Evolutionary conservation across 2,797 vertebrate genomes (phyloP).

Genomic region (Poeciliopsis turneri): DNA sequence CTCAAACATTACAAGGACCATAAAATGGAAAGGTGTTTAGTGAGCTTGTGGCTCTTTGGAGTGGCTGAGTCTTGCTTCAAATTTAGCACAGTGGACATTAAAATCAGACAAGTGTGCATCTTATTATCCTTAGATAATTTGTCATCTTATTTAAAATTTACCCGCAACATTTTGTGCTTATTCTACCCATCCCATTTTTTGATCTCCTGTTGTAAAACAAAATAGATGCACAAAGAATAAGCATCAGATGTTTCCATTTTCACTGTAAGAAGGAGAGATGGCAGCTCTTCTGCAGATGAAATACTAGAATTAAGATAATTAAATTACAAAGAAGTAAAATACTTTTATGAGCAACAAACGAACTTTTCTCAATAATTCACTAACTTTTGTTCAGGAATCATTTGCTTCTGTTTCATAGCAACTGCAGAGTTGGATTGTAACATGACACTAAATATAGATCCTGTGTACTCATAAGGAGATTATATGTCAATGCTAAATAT

Average conservation of each 20-base stretch:
- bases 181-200: background rate
- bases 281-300: background rate
- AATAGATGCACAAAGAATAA: background rate
- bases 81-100: conserved; percentile 9
- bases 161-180: background rate
- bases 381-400: background rate
- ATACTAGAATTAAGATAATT: conserved; percentile 6
- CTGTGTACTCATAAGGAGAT: background rate
- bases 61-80: background rate
- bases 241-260: background rate
- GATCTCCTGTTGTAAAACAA: background rate
- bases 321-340: background rate
- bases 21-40: conserved; percentile 25
- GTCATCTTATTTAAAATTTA: background rate
- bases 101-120: background rate
- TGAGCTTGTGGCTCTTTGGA: conserved; percentile 12
- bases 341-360: background rate
- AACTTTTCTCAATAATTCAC: background rate
- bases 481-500: background rate
- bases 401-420: background rate
- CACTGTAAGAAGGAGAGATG: background rate
- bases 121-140: background rate
- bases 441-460: background rate
- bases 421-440: conserved; percentile 1
- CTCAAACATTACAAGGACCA: conserved; percentile 32